These are phyloP conservation scores for Drosophila ambigua DNA, from an alignment of 1,140 invertebrate species.

Conservation along the genomic window DNA sequence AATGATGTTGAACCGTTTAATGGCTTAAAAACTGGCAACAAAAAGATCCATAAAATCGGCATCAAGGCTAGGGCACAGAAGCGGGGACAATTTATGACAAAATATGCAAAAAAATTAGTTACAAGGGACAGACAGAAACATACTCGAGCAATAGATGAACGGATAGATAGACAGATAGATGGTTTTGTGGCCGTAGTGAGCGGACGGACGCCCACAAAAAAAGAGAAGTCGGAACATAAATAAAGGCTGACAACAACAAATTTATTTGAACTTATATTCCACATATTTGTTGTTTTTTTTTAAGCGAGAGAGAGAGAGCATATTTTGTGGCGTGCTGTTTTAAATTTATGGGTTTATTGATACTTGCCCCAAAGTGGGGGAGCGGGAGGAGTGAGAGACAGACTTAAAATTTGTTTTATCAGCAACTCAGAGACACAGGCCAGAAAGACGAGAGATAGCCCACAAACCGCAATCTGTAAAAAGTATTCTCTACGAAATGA, in stretches of 20 bases:
- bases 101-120: conserved; percentile 57
- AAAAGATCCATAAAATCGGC: conserved; percentile 30
- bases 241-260: conserved; percentile 60
- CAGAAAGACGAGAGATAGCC: conserved; percentile 16
- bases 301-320: too few species aligned
- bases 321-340: conserved; percentile 40
- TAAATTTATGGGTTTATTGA: conserved; percentile 61
- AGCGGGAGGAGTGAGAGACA: neutral
- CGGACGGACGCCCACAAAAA: conserved; percentile 40
- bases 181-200: conserved; percentile 25
- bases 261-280: conserved; percentile 46
- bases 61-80: conserved; percentile 21
- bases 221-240: conserved; percentile 47
- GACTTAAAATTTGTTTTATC: conserved; percentile 53
- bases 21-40: conserved; percentile 32
- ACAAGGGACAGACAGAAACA: neutral
- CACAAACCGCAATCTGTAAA: conserved; percentile 44
- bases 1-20: conserved; percentile 44
- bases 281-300: too few species aligned
- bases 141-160: conserved; percentile 6
- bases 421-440: conserved; percentile 22
- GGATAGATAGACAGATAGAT: conserved; percentile 31
- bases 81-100: conserved; percentile 41
- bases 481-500: conserved; percentile 42
- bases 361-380: conserved; percentile 21